Evolutionary conservation across 2,113 vertebrate species (phyloP).

Genomic region (Saccopteryx bilineata): DNA sequence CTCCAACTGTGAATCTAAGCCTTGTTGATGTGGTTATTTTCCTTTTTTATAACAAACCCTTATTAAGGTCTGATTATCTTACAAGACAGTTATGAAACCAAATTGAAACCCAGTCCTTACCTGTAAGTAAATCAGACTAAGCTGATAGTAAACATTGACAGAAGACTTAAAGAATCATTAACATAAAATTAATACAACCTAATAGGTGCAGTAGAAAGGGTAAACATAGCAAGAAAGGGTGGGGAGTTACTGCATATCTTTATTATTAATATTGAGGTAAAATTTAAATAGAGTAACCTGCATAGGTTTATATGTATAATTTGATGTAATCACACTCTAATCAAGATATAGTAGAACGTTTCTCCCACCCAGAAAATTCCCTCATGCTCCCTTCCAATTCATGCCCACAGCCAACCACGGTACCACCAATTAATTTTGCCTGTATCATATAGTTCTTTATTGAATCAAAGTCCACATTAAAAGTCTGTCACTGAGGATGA

Average conservation of each 20-base stretch:
- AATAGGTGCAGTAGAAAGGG: background rate
- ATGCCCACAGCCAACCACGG: background rate
- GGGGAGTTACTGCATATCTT: background rate
- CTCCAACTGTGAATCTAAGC: background rate
- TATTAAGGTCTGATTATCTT: background rate
- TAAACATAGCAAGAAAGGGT: background rate
- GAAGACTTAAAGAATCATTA: background rate
- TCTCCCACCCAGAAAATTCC: background rate
- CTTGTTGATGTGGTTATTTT: background rate
- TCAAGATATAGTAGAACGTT: background rate
- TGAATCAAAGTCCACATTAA: background rate
- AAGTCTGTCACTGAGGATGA: background rate
- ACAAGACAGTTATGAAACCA: background rate
- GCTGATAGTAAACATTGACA: background rate
- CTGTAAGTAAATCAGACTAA: background rate
- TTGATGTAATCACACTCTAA: background rate
- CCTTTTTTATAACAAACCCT: background rate
- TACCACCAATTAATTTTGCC: background rate
- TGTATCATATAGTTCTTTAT: background rate
- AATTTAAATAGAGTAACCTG: background rate
- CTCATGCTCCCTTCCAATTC: background rate
- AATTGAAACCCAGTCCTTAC: background rate
- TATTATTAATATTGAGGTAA: background rate
- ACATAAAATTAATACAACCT: background rate
- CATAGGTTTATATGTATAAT: background rate